Percentiles rank a stretch among this genome's conserved stretches.
Evolutionary conservation across 2,888 invertebrate genomes (phyloP).

Genomic region (Andricus quercusramuli): DNA sequence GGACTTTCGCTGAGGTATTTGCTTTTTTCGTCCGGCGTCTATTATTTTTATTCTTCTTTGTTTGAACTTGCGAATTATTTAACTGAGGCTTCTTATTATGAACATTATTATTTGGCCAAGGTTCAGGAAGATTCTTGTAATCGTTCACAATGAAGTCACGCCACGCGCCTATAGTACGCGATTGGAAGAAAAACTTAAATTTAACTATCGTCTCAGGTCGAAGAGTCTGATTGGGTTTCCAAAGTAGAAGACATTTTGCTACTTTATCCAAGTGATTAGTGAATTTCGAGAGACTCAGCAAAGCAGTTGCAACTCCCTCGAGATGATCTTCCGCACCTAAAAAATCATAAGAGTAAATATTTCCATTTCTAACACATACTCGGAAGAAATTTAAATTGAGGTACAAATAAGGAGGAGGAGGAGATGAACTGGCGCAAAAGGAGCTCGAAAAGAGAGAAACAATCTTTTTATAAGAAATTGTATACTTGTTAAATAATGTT

Average conservation of each 20-base stretch:
- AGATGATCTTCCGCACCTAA: constrained; percentile 67
- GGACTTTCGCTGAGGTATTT: neutral
- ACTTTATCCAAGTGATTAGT: constrained; percentile 61
- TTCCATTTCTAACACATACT: too few species aligned
- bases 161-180: constrained; percentile 60
- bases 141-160: constrained; percentile 50
- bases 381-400: neutral
- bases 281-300: constrained; percentile 65
- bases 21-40: neutral
- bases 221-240: constrained; percentile 64
- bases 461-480: too few species aligned
- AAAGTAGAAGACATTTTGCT: constrained; percentile 61
- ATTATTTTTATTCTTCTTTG: neutral
- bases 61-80: neutral
- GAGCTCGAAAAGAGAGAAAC: too few species aligned
- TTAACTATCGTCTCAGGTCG: constrained; percentile 59
- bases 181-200: constrained; percentile 61
- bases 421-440: too few species aligned
- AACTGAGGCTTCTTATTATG: neutral
- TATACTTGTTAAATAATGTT: too few species aligned
- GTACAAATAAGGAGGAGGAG: neutral
- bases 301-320: constrained; percentile 69
- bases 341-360: constrained; percentile 20
- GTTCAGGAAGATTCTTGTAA: constrained; percentile 20
- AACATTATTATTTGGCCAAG: neutral